A percentile compares a stretch with the other conserved stretches of the same genome.
Conservation (phyloP, 1,140 invertebrate genomes). For the Musca vetustissima region DNA sequence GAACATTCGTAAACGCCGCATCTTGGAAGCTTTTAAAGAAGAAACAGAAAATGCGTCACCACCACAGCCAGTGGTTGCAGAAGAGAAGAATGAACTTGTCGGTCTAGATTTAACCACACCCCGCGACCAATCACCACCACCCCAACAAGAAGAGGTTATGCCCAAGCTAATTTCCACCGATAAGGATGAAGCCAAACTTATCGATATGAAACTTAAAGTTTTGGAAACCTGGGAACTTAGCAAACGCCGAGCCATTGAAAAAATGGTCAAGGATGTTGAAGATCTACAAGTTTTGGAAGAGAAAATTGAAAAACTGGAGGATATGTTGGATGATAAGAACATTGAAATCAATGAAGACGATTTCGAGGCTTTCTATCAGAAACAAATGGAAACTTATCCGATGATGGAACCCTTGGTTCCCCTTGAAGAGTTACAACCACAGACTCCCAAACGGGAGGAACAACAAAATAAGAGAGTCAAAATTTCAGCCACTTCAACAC, state of each 20-base stretch:
- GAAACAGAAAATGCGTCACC: background rate
- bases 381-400: background rate
- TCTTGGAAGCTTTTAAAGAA: constrained; percentile 13
- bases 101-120: background rate
- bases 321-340: background rate
- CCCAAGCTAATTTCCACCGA: background rate
- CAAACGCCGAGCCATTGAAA: constrained; percentile 39
- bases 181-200: constrained; percentile 26
- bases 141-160: background rate
- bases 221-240: constrained; percentile 37
- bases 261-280: constrained; percentile 39
- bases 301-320: constrained; percentile 7
- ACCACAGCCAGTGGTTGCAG: no score
- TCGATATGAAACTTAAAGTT: constrained; percentile 34
- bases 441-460: background rate
- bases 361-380: background rate
- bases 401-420: background rate
- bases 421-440: background rate
- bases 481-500: background rate
- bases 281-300: constrained; percentile 38
- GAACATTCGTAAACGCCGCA: constrained; percentile 16
- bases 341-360: constrained; percentile 5
- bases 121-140: background rate
- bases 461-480: background rate
- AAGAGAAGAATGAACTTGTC: background rate